Percentiles rank a stretch among this genome's conserved stretches.
Evolutionary conservation across 2,797 vertebrate species (phyloP).

Genomic region (Tragelaphus eurycerus): DNA sequence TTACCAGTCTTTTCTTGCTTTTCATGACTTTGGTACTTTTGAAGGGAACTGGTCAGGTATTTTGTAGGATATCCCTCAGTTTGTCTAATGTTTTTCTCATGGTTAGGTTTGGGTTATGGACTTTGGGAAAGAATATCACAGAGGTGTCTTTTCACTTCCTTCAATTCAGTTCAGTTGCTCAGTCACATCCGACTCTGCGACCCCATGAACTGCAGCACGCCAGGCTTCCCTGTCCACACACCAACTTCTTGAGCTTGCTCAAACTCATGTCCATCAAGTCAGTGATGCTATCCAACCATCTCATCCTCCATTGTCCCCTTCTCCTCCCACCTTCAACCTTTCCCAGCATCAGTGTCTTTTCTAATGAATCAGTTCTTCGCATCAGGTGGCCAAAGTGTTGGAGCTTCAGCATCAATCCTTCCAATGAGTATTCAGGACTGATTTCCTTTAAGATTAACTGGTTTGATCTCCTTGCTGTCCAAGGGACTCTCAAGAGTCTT

Average conservation of each 20-base stretch:
- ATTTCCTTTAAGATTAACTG: background rate
- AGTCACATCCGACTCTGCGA: background rate
- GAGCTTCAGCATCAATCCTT: background rate
- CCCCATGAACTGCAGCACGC: background rate
- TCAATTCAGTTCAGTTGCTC: background rate
- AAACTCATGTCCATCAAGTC: background rate
- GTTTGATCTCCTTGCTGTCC: background rate
- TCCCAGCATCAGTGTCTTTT: background rate
- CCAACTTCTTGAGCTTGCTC: background rate
- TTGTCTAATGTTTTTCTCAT: background rate
- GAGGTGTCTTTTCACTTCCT: background rate
- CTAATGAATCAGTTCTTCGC: background rate
- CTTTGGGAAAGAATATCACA: background rate
- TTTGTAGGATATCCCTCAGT: background rate
- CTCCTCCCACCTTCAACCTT: background rate
- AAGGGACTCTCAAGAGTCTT: background rate
- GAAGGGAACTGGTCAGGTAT: background rate
- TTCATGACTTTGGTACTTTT: background rate
- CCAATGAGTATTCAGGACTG: background rate
- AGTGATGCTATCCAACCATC: background rate
- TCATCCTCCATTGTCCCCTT: background rate
- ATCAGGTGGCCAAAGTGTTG: background rate
- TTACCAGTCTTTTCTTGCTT: background rate
- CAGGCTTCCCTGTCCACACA: background rate
- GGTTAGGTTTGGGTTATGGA: background rate